phyloP scores from a whole-genome alignment of 2,888 invertebrate genomes.

The Synergus laeviventris region DNA sequence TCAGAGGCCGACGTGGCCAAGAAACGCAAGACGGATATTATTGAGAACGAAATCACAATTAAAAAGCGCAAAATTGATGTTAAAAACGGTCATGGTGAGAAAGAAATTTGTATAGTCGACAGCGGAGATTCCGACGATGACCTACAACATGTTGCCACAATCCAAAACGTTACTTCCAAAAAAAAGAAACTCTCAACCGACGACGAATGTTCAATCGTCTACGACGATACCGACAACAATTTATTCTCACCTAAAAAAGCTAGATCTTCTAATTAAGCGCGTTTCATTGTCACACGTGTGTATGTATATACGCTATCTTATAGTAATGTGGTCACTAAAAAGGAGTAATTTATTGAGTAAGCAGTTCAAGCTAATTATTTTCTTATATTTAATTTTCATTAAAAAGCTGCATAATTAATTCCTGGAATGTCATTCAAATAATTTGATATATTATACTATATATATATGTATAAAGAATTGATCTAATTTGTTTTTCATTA shows the following conservation, averaged over 20 bases:
- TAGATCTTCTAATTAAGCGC: background rate
- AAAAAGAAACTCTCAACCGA: conserved; percentile 51
- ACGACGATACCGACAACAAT: conserved; percentile 60
- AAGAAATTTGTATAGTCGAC: conserved; percentile 63
- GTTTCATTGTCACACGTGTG: background rate
- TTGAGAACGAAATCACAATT: conserved; percentile 47
- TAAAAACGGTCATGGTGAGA: conserved; percentile 56
- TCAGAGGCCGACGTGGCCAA: conserved; percentile 58
- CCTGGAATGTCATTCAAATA: conserved; percentile 14
- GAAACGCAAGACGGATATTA: conserved; percentile 67
- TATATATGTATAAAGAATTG: background rate
- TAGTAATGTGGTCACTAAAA: conserved; percentile 1
- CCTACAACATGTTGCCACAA: conserved; percentile 16
- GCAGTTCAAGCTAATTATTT: background rate
- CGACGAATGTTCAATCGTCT: conserved; percentile 68
- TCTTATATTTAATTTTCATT: background rate
- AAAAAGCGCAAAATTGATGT: conserved; percentile 42
- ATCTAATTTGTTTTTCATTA: background rate
- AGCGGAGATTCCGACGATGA: conserved; percentile 53
- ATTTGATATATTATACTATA: background rate
- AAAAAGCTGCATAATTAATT: background rate
- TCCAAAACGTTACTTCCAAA: conserved; percentile 42
- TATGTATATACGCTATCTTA: conserved; percentile 14
- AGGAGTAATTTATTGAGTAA: background rate
- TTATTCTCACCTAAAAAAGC: background rate